A percentile compares a stretch with the other conserved stretches of the same genome.
Conservation (phyloP, 2,113 vertebrate species). For the Eublepharis macularius region DNA sequence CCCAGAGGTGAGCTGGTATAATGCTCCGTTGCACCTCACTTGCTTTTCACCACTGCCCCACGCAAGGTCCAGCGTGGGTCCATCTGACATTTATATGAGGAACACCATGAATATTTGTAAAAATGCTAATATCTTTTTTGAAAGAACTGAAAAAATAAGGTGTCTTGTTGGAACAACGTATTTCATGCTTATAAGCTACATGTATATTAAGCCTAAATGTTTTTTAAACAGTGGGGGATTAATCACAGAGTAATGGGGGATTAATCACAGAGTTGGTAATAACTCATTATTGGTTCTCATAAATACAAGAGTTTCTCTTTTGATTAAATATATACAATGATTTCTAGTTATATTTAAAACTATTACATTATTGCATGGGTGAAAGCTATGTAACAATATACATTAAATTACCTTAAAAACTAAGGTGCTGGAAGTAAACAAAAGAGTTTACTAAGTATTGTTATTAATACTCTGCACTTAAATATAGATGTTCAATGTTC, state of each 20-base stretch:
- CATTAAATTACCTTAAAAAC: conserved; percentile 3
- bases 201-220: background rate
- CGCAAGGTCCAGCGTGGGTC: too few species aligned
- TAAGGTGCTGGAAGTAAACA: background rate
- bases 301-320: background rate
- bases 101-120: background rate
- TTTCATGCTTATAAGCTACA: background rate
- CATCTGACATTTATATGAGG: too few species aligned
- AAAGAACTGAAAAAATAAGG: background rate
- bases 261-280: background rate
- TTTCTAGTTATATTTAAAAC: background rate
- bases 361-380: background rate
- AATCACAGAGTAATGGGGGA: background rate
- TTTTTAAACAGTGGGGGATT: background rate
- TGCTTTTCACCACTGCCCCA: too few species aligned
- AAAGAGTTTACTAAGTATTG: background rate
- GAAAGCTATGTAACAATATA: background rate
- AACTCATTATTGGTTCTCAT: background rate
- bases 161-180: background rate
- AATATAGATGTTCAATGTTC: background rate
- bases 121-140: conserved; percentile 1
- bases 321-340: background rate
- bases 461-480: background rate
- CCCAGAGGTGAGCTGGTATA: too few species aligned
- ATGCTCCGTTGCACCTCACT: too few species aligned